Conservation (phyloP, 2,113 vertebrate species). For the Ictalurus furcatus region DNA sequence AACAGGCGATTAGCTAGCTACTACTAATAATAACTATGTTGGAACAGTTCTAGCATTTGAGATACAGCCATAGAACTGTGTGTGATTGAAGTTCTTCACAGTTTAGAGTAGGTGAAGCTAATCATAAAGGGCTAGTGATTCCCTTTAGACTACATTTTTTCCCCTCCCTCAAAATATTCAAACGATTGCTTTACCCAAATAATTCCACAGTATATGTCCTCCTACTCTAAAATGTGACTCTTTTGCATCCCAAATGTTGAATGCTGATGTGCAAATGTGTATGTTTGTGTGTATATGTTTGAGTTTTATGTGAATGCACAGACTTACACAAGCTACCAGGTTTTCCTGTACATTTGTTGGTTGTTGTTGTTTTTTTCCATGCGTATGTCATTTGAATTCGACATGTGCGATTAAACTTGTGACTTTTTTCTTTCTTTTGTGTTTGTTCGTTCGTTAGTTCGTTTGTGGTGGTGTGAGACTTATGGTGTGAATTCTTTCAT, state of each 20-base stretch:
- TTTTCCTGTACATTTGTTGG: background rate
- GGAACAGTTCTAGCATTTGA: background rate
- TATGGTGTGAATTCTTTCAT: conserved; percentile 60
- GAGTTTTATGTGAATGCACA: conserved; percentile 11
- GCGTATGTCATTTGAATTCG: conserved; percentile 68
- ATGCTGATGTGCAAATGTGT: background rate
- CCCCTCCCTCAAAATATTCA: background rate
- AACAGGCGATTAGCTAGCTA: background rate
- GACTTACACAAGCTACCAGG: conserved; percentile 19
- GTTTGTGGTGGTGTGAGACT: conserved; percentile 17
- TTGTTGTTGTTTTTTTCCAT: background rate
- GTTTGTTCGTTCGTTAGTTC: background rate
- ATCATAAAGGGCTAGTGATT: conserved; percentile 37
- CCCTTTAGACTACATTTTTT: background rate
- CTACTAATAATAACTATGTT: no score
- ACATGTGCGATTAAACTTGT: conserved; percentile 68
- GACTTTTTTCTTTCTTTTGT: conserved; percentile 53
- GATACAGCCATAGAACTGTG: background rate
- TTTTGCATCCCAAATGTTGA: background rate
- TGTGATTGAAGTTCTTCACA: background rate
- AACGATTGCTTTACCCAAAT: background rate
- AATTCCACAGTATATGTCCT: background rate
- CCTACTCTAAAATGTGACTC: conserved; percentile 1
- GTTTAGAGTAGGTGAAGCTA: conserved; percentile 25
- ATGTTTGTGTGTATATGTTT: background rate